Base-by-base conservation (phyloP, 2,797 vertebrate species). In the Platyrinchus mystaceus region DNA sequence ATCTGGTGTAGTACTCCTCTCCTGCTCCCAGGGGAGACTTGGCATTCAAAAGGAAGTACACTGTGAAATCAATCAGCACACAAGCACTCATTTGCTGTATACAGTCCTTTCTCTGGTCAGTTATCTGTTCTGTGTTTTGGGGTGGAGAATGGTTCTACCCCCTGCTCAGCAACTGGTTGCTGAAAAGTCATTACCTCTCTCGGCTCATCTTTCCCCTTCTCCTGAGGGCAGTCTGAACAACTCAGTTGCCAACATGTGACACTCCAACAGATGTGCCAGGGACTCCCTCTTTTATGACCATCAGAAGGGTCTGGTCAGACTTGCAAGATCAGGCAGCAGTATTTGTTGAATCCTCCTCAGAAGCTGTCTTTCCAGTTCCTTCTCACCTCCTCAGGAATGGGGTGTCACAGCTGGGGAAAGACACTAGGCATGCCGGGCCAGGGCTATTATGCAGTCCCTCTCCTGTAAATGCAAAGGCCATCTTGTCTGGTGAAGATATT, bases 401-500 rank as follows among this genome's bases (percentile, higher is more conserved):
- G 24, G 6, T 73, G 43, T 58, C 59, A 53, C 60, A 49, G 36
- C 28, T 36, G 15, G 30, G 24, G 41, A 85, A 26, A 71, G 12
- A 74, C 41, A 20, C 11, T 15, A 68, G 21, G 50, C 68, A 6
- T 66, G 27, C 39, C 4, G 2, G 37, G 34, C 55, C 62, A 53
- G 44, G 63, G 37, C 70, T 63, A 15, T 28, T 71, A 52, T 26
- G 55, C 58, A 34, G 84, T 66, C 18, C 19, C 28, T 63, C 44
- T 75, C 58, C n/a, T 2, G 1, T 63, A 86, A 79, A 68, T 55
- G 70, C 78, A 87, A 78, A 89, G 58, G 21, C 78, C 68, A 88
- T n/a, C 71, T 78, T 92, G 74, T n/a, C 78, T 93, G 70, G 70
- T 30, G 80, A 76, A 92, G 89, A 58, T 74, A 79, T 80, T 95